Conservation (phyloP, 2,888 invertebrate genomes). For the Hemaris fuciformis region DNA sequence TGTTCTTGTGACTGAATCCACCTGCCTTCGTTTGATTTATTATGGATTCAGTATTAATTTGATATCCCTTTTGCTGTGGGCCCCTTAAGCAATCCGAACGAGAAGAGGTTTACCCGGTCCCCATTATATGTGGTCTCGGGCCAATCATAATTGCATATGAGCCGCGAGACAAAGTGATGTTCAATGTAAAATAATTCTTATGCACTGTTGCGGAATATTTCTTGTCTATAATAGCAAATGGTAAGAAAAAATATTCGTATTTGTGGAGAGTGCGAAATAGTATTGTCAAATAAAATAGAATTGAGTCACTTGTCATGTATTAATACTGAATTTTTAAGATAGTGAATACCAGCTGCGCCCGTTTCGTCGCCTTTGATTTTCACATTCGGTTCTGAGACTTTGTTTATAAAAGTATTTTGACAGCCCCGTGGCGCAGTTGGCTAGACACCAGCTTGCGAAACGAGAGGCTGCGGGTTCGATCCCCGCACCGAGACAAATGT, state of each 20-base stretch:
- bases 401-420: conserved; percentile 2
- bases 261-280: background rate
- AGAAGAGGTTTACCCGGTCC: conserved; percentile 62
- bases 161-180: conserved; percentile 66
- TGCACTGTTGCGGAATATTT: conserved; percentile 21
- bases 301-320: background rate
- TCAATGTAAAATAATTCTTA: conserved; percentile 57
- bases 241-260: background rate
- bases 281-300: background rate
- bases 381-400: background rate
- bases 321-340: background rate
- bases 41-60: conserved; percentile 82
- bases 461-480: too few relatives aligned
- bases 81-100: conserved; percentile 77
- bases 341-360: background rate
- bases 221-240: background rate
- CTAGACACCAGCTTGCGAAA: too few relatives aligned
- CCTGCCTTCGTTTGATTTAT: conserved; percentile 80
- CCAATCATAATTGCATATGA: conserved; percentile 77
- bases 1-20: conserved; percentile 70
- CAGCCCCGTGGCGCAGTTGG: too few relatives aligned
- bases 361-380: background rate
- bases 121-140: conserved; percentile 75
- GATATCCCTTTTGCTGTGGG: conserved; percentile 77
- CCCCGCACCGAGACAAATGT: too few relatives aligned